Conservation (phyloP, 2,113 vertebrate species). For the Amphiprion percula region DNA sequence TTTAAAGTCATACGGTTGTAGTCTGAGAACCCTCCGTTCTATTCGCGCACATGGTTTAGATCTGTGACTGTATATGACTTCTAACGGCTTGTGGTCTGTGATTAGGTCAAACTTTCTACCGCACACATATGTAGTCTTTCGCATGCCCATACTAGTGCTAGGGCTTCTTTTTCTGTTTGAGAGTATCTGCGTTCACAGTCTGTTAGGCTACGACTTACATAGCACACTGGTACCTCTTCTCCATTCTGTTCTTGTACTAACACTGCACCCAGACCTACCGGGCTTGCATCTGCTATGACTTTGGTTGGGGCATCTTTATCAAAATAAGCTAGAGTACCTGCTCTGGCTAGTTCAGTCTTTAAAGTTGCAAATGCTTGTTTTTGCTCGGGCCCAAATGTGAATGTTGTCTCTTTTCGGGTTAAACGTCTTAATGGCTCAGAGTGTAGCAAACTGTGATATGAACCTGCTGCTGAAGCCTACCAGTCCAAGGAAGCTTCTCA, state of each 20-base stretch:
- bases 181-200: conserved; percentile 32
- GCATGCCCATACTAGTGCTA: conserved; percentile 45
- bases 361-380: not conserved
- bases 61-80: conserved; percentile 9
- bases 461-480: not conserved
- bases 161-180: conserved; percentile 12
- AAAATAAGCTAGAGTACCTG: not conserved
- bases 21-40: conserved; percentile 35
- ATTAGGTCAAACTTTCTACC: conserved; percentile 50
- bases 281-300: too few species aligned
- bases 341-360: not conserved
- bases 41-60: conserved; percentile 31
- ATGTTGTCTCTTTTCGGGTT: not conserved
- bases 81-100: conserved; percentile 45
- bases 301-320: not conserved
- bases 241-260: not conserved
- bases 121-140: conserved; percentile 57
- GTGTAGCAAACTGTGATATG: not conserved
- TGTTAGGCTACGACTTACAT: conserved; percentile 20
- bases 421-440: not conserved
- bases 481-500: not conserved
- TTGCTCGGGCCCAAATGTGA: not conserved
- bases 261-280: conserved; percentile 18
- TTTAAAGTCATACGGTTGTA: conserved; percentile 1
- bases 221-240: conserved; percentile 25